Base-by-base conservation (phyloP, 2,797 vertebrate species). In the Hydrocynus forskahlii region DNA sequence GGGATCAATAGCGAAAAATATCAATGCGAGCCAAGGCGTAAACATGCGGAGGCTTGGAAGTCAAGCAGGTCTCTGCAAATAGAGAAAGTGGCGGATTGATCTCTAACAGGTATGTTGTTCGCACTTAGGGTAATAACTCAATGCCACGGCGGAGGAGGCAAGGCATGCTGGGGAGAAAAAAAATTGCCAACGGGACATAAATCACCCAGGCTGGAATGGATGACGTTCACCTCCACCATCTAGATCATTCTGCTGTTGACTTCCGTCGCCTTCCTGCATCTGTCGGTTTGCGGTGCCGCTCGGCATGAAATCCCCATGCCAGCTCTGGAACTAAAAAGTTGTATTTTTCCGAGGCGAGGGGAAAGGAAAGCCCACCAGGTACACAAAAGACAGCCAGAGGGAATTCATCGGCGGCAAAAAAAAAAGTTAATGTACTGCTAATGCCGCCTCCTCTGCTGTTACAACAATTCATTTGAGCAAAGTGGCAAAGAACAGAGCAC, bases 221-320 rank as follows among this genome's bases (percentile, higher is more conserved):
- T 84, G 80, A 76, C 71, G 62, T 76, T 81, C 73, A 66, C 78
- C 29, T 59, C 54, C 29, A 43, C 64, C 71, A 80, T 82, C 83
- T 55, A 74, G 60, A 84, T 82, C 78, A 74, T 83, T 62, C 72
- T 54, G 81, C 83, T 81, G 60, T 87, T 88, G 80, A 79, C 71
- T 76, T 75, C 38, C 21, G 54, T 57, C 70, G 78, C 40, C 9
- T 73, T 78, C 64, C 71, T 59, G 59, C n/a, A 21, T 76, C 55
- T 79, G 73, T 74, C 45, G 68, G 43, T 74, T 76, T 66, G 72
- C 13, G 8, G 50, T 62, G 70, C 14, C 43, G 64, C 84, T 91
- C 86, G 88, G 81, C 70, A 75, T 84, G 43, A 86, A 86, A 82
- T 91, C 88, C 89, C 87, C 63, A 38, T 29, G 83, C 91, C 85